A percentile compares a stretch with the other conserved stretches of the same genome.
Evolutionary conservation across 1,140 invertebrate species (phyloP).

Genomic region (Procambarus virginalis): DNA sequence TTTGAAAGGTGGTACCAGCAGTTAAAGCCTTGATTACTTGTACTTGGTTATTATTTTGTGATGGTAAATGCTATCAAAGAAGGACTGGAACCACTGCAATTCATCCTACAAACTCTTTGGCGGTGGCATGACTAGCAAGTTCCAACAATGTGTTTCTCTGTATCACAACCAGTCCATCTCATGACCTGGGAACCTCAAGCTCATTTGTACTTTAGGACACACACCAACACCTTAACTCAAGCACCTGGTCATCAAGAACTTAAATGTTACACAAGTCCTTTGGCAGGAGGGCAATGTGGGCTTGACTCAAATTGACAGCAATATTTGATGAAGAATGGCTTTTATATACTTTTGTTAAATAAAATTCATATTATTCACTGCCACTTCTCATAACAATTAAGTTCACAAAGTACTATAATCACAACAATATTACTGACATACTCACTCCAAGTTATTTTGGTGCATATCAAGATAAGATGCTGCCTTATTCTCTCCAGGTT

Average conservation of each 20-base stretch:
- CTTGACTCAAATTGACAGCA: conserved; percentile 35
- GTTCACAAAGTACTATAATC: conserved; percentile 1
- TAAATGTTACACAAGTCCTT: conserved; percentile 57
- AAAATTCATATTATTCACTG: conserved; percentile 38
- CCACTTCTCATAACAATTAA: conserved; percentile 23
- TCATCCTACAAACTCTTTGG: conserved; percentile 65
- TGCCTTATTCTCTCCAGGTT: conserved; percentile 32
- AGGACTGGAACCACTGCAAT: conserved; percentile 57
- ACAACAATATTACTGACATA: conserved; percentile 28
- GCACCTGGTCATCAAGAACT: conserved; percentile 60
- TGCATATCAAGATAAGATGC: conserved; percentile 47
- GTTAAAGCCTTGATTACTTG: conserved; percentile 60
- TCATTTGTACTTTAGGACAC: conserved; percentile 64
- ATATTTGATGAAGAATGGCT: conserved; percentile 50
- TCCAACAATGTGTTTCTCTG: conserved; percentile 66
- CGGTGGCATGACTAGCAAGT: conserved; percentile 66
- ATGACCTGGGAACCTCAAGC: conserved; percentile 63
- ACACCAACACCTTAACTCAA: conserved; percentile 57
- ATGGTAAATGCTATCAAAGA: conserved; percentile 58
- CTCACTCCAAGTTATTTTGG: conserved; percentile 27
- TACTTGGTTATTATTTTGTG: conserved; percentile 53
- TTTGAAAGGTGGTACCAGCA: conserved; percentile 52
- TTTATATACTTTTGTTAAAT: conserved; percentile 52
- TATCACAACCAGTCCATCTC: conserved; percentile 67
- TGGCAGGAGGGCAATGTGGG: conserved; percentile 55